phyloP scores from a whole-genome alignment of 2,113 vertebrate species.

The Edolisoma coerulescens region DNA sequence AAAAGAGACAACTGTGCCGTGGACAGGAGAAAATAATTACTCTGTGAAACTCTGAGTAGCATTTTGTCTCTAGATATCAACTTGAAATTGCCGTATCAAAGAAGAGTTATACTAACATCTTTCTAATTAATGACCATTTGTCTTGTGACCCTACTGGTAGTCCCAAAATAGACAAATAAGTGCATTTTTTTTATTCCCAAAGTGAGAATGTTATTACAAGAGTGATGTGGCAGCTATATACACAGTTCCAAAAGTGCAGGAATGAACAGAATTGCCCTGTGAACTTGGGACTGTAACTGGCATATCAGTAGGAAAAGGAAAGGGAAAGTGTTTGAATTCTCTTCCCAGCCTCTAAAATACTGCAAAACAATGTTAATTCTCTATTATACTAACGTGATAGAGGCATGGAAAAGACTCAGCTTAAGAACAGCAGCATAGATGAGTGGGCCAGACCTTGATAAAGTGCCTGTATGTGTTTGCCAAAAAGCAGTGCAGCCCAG shows the following conservation, averaged over 20 bases:
- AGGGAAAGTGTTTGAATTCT: neutral
- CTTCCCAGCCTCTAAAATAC: slow-evolving; percentile 5
- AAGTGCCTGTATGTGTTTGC: neutral
- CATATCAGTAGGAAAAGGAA: neutral
- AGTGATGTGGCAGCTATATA: neutral
- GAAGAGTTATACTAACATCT: neutral
- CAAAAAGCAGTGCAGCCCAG: neutral
- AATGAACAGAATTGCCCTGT: neutral
- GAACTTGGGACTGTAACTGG: neutral
- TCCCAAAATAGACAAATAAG: slow-evolving; percentile 20
- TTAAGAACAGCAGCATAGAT: neutral
- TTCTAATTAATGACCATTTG: neutral
- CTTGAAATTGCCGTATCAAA: neutral
- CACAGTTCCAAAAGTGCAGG: neutral
- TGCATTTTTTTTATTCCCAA: neutral
- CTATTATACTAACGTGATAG: neutral
- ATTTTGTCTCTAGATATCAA: slow-evolving; percentile 1
- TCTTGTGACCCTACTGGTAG: neutral
- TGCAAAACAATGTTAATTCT: neutral
- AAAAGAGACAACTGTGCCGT: neutral
- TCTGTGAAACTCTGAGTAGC: neutral
- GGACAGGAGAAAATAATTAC: neutral
- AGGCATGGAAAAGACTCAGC: neutral
- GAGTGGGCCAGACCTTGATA: neutral
- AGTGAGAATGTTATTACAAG: neutral